These are phyloP conservation scores for Ecliptopera silaceata DNA, from an alignment of 2,888 invertebrate genomes.

Conservation along the genomic window DNA sequence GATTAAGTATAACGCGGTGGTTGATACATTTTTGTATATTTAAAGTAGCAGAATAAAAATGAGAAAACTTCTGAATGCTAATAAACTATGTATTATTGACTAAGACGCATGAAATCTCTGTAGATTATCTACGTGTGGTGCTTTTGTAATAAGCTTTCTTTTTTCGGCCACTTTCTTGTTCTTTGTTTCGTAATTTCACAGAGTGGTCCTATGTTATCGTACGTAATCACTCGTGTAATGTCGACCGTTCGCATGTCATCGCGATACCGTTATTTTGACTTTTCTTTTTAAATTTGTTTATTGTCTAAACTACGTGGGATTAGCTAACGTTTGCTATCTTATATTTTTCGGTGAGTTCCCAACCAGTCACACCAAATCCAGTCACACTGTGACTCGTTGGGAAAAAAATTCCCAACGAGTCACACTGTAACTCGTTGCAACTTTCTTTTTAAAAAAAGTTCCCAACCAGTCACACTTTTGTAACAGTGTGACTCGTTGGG, in stretches of 20 bases:
- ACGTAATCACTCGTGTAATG: constrained; percentile 70
- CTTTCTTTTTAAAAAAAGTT: no score
- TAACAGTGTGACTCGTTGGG: no score
- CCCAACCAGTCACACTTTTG: no score
- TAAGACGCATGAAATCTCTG: constrained; percentile 24
- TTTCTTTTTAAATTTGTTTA: constrained; percentile 50
- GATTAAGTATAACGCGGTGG: no score
- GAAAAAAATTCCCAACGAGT: no score
- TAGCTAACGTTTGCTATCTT: constrained; percentile 53
- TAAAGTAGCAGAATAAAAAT: no score
- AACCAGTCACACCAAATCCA: no score
- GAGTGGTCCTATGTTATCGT: constrained; percentile 54
- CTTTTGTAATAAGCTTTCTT: constrained; percentile 58
- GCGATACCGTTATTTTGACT: constrained; percentile 57
- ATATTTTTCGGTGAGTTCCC: no score
- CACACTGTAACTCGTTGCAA: no score
- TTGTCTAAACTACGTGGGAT: constrained; percentile 49
- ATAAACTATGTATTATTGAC: constrained; percentile 1
- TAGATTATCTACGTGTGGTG: constrained; percentile 49
- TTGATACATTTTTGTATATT: no score
- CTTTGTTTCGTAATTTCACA: constrained; percentile 74
- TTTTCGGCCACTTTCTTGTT: constrained; percentile 74
- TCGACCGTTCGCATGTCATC: constrained; percentile 65
- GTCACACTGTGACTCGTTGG: no score
- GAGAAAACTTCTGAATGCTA: no score